phyloP scores from a whole-genome alignment of 2,888 invertebrate genomes.

The Resseliella maxima region DNA sequence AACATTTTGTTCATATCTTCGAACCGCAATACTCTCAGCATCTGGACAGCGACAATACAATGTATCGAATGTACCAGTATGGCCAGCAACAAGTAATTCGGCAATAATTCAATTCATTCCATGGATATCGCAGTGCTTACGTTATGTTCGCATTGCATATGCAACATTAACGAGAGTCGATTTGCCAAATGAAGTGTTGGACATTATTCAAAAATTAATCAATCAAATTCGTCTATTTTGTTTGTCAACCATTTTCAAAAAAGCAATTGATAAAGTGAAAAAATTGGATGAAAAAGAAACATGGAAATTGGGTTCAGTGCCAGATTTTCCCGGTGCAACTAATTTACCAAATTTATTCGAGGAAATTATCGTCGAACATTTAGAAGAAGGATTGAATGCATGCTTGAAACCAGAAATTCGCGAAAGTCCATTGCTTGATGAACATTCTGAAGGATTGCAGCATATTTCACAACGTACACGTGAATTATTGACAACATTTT shows the following conservation, averaged over 20 bases:
- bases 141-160: constrained; percentile 83
- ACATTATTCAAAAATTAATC: constrained; percentile 84
- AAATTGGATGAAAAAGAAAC: constrained; percentile 79
- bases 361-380: constrained; percentile 77
- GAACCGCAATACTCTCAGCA: constrained; percentile 78
- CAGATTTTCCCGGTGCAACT: constrained; percentile 87
- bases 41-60: constrained; percentile 71
- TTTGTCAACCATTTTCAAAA: constrained; percentile 85
- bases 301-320: constrained; percentile 84
- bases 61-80: constrained; percentile 60
- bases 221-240: constrained; percentile 89
- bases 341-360: constrained; percentile 81
- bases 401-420: constrained; percentile 78
- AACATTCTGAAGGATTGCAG: constrained; percentile 66
- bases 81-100: constrained; percentile 71
- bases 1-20: constrained; percentile 78
- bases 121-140: constrained; percentile 84
- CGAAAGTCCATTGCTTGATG: constrained; percentile 69
- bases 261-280: constrained; percentile 82
- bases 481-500: constrained; percentile 73
- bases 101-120: constrained; percentile 71
- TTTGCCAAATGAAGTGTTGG: constrained; percentile 87
- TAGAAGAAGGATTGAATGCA: constrained; percentile 77
- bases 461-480: constrained; percentile 69
- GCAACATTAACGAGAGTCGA: constrained; percentile 85